phyloP scores from a whole-genome alignment of 1,140 invertebrate species.

The Harpegnathos saltator region DNA sequence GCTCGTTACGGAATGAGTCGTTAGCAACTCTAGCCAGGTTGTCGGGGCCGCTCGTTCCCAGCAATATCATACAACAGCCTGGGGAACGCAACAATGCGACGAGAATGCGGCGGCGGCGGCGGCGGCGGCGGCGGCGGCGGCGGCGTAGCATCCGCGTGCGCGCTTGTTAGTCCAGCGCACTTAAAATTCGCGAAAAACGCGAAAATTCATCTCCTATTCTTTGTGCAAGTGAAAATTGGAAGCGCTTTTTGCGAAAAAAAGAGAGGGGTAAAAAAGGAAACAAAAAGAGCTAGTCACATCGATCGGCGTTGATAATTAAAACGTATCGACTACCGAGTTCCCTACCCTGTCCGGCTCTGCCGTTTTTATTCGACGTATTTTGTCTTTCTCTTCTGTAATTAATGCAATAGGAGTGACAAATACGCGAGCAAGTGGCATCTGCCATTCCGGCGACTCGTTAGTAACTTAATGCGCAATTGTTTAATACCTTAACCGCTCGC shows the following conservation, averaged over 20 bases:
- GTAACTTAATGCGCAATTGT: too few relatives aligned
- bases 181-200: constrained; percentile 30
- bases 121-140: too few relatives aligned
- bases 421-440: too few relatives aligned
- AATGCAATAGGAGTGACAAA: too few relatives aligned
- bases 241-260: constrained; percentile 5
- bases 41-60: constrained; percentile 58
- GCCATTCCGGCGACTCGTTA: too few relatives aligned
- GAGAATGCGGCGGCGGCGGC: too few relatives aligned
- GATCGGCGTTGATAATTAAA: constrained; percentile 15
- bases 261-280: too few relatives aligned
- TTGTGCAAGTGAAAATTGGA: not conserved
- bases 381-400: too few relatives aligned
- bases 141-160: constrained; percentile 6
- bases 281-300: not conserved
- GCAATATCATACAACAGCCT: constrained; percentile 40
- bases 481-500: too few relatives aligned
- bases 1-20: constrained; percentile 73
- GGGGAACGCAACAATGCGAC: constrained; percentile 35
- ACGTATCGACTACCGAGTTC: too few relatives aligned
- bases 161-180: constrained; percentile 21
- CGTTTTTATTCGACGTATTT: not conserved
- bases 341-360: too few relatives aligned
- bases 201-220: not conserved
- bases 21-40: constrained; percentile 65